phyloP scores from a whole-genome alignment of 2,888 invertebrate genomes.

The Drosophila bunnanda region DNA sequence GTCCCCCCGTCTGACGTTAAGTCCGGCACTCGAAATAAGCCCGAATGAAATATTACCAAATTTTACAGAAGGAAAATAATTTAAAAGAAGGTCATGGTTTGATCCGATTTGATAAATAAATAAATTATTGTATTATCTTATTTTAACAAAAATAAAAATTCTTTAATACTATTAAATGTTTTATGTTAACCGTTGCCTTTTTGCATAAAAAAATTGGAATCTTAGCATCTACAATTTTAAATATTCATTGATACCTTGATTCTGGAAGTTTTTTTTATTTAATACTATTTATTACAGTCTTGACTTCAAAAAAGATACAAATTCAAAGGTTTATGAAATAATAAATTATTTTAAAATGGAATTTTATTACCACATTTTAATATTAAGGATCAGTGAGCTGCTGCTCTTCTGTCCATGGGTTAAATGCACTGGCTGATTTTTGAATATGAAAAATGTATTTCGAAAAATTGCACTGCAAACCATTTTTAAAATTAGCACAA shows the following conservation, averaged over 20 bases:
- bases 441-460: slow-evolving; percentile 30
- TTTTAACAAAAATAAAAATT: background rate
- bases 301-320: background rate
- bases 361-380: background rate
- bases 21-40: background rate
- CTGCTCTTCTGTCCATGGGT: background rate
- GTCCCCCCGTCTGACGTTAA: slow-evolving; percentile 4
- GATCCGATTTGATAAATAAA: background rate
- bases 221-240: too few species aligned
- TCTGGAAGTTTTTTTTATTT: too few species aligned
- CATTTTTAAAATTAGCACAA: slow-evolving; percentile 54
- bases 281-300: background rate
- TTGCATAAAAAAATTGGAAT: background rate
- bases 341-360: background rate
- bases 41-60: slow-evolving; percentile 6
- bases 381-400: background rate
- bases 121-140: background rate
- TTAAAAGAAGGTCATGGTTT: background rate
- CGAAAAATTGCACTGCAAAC: slow-evolving; percentile 39
- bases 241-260: background rate
- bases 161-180: background rate
- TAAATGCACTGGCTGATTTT: background rate
- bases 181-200: background rate
- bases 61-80: background rate
- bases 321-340: background rate